Percentiles rank a stretch among this genome's conserved stretches.
Evolutionary conservation across 30 jellyfish, hydroid and myxozoan species (phyloP).

Genomic region (Turritopsis rubra): DNA sequence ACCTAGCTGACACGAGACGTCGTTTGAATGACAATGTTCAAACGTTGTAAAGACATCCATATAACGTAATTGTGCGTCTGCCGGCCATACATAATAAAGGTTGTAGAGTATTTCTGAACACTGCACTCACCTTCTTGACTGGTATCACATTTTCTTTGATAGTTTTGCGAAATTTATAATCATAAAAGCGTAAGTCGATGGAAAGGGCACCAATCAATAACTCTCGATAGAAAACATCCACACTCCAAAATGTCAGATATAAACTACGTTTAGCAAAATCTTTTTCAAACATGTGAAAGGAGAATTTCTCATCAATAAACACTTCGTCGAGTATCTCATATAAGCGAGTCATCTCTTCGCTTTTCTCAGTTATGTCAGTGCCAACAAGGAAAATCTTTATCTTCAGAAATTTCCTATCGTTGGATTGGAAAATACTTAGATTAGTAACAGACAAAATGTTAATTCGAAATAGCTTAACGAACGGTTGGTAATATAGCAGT

Average conservation of each 20-base stretch:
- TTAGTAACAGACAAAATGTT: conserved; percentile 7
- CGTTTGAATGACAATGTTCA: too few species aligned
- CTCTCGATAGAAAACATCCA: conserved; percentile 36
- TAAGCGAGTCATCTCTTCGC: conserved; percentile 13
- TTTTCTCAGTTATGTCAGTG: background rate
- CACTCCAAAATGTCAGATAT: conserved; percentile 40
- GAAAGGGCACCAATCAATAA: conserved; percentile 31
- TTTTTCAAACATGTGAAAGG: conserved; percentile 21
- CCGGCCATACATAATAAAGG: too few species aligned
- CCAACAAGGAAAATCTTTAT: conserved; percentile 14
- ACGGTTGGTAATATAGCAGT: conserved; percentile 22
- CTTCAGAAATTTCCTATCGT: conserved; percentile 17
- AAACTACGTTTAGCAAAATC: conserved; percentile 22
- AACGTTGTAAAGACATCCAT: too few species aligned
- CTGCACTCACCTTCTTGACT: conserved; percentile 26
- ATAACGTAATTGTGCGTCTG: too few species aligned
- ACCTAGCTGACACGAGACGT: too few species aligned
- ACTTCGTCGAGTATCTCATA: conserved; percentile 20
- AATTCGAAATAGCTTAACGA: conserved; percentile 23
- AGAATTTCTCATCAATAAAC: conserved; percentile 21
- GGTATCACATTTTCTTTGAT: conserved; percentile 25
- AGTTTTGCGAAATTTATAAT: background rate
- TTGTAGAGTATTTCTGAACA: background rate
- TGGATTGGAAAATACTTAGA: background rate
- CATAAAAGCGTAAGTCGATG: conserved; percentile 25